These are phyloP conservation scores for Argentina silus DNA, from an alignment of 2,797 vertebrate genomes.

Conservation along the genomic window DNA sequence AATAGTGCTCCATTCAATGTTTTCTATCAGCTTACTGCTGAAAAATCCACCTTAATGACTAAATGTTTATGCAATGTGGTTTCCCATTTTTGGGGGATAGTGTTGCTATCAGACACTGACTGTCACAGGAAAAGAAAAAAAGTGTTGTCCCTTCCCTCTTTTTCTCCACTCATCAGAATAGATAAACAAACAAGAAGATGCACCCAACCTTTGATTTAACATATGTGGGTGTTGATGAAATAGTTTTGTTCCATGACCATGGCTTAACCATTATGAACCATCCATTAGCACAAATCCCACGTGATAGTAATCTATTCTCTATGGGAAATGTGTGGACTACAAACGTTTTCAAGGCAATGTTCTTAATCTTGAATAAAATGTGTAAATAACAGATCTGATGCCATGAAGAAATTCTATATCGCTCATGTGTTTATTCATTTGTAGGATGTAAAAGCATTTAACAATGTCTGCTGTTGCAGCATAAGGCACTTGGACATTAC, in stretches of 20 bases:
- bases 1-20: not conserved
- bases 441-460: conserved; percentile 42
- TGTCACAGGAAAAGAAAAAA: conserved; percentile 21
- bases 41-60: conserved; percentile 19
- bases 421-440: conserved; percentile 47
- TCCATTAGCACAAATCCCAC: conserved; percentile 68
- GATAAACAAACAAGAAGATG: conserved; percentile 29
- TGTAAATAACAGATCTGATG: conserved; percentile 71
- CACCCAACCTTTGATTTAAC: conserved; percentile 21
- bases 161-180: conserved; percentile 25
- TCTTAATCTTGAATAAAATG: conserved; percentile 57
- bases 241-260: conserved; percentile 32
- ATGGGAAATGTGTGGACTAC: conserved; percentile 45
- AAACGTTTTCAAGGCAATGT: conserved; percentile 54
- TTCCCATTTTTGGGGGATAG: conserved; percentile 32
- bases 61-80: conserved; percentile 33
- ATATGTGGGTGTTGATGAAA: conserved; percentile 26
- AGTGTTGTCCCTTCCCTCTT: conserved; percentile 11
- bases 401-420: conserved; percentile 64
- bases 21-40: conserved; percentile 1
- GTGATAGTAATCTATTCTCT: conserved; percentile 72
- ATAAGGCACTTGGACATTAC: conserved; percentile 50
- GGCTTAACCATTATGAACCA: conserved; percentile 36
- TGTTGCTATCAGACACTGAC: conserved; percentile 25
- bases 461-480: conserved; percentile 46